phyloP scores from a whole-genome alignment of 2,888 invertebrate species.

The Tipula confusa region DNA sequence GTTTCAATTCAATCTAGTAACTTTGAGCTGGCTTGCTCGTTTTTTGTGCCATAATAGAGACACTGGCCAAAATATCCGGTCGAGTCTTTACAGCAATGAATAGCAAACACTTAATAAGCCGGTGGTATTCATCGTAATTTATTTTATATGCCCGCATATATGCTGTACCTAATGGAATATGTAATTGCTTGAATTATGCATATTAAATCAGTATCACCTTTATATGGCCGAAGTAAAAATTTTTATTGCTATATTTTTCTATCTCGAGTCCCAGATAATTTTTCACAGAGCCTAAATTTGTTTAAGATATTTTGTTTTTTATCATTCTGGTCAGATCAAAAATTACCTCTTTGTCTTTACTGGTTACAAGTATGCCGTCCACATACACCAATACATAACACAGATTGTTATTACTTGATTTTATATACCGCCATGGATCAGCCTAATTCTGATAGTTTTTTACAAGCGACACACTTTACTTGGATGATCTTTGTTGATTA shows the following conservation, averaged over 20 bases:
- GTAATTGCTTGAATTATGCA: neutral
- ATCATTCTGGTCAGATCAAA: no score
- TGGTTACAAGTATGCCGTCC: no score
- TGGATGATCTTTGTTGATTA: no score
- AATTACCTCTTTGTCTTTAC: no score
- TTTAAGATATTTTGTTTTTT: no score
- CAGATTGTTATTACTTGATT: neutral
- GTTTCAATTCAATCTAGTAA: neutral
- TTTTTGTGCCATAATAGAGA: no score
- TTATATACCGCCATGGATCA: neutral
- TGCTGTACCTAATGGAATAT: no score
- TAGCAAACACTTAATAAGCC: neutral
- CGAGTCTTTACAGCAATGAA: neutral
- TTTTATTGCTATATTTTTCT: neutral
- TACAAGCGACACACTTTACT: no score
- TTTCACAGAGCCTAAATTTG: no score
- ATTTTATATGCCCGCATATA: no score
- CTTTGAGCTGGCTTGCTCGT: neutral
- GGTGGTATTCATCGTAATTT: neutral
- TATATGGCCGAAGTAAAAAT: neutral
- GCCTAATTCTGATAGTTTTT: no score
- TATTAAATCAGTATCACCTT: neutral
- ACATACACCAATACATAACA: no score
- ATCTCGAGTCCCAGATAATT: neutral
- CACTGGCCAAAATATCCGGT: neutral